Percentiles rank a stretch among this genome's conserved stretches.
These are phyloP conservation scores for Monochamus saltuarius DNA, from an alignment of 1,140 invertebrate species.

Conservation along the genomic window DNA sequence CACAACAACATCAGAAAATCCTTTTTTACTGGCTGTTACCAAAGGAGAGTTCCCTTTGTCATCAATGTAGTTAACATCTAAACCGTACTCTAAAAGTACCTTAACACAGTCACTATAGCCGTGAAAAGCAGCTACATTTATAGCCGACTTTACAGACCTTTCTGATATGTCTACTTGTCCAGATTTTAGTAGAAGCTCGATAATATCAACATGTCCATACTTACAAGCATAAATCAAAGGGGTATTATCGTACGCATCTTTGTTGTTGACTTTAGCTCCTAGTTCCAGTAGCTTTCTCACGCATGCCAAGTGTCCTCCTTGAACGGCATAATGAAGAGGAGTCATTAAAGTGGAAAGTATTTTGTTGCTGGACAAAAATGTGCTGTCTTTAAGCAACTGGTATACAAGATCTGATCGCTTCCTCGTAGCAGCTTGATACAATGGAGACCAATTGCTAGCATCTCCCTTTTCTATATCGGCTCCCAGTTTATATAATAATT, in stretches of 20 bases:
- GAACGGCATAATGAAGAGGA: slow-evolving; percentile 7
- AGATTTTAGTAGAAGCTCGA: background rate
- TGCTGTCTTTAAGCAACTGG: background rate
- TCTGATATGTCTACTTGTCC: background rate
- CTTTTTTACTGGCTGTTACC: background rate
- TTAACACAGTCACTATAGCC: background rate
- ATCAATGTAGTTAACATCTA: slow-evolving; percentile 7
- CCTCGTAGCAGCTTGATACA: background rate
- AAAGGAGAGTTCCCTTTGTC: background rate
- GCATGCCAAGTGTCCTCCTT: slow-evolving; percentile 1
- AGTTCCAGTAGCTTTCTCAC: background rate
- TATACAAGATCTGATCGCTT: background rate
- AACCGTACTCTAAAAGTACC: background rate
- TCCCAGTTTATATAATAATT: background rate
- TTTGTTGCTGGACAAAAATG: background rate
- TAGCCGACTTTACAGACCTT: background rate
- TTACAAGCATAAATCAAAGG: background rate
- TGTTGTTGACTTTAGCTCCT: background rate
- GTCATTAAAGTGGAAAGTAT: background rate
- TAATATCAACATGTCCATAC: background rate
- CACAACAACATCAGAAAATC: background rate
- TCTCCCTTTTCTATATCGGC: background rate
- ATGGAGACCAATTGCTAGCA: background rate
- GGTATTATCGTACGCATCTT: background rate
- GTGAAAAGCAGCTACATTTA: background rate